Percentiles rank a stretch among this genome's conserved stretches.
Conservation (phyloP, 2,113 vertebrate genomes). For the Colius striatus region DNA sequence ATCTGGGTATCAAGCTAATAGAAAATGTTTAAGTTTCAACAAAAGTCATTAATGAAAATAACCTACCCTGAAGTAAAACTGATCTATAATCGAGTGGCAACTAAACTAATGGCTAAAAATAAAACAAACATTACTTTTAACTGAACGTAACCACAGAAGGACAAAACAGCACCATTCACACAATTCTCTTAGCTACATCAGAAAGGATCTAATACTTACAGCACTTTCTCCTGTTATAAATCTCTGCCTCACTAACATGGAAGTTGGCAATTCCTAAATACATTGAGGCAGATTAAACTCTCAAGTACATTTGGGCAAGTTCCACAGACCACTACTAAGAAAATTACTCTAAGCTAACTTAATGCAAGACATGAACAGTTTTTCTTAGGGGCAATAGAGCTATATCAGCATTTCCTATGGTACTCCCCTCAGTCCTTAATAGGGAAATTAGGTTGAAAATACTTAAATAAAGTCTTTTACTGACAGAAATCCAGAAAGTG, state of each 20-base stretch:
- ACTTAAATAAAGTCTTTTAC: not conserved
- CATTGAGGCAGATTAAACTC: rapidly evolving
- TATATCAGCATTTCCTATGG: not conserved
- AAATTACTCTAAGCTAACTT: not conserved
- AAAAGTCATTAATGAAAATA: not conserved
- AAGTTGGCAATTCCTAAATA: not conserved
- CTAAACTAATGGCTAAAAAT: not conserved
- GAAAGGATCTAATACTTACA: not conserved
- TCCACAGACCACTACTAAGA: not conserved
- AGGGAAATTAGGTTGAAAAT: not conserved
- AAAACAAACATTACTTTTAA: not conserved
- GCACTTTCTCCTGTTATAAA: not conserved
- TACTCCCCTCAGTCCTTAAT: not conserved
- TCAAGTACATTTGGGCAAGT: not conserved
- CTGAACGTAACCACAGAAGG: not conserved
- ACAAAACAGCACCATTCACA: not conserved
- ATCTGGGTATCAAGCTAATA: not conserved
- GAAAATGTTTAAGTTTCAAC: not conserved
- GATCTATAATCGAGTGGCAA: not conserved
- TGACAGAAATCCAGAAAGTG: not conserved
- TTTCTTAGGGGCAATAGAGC: not conserved
- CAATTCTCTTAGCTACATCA: not conserved
- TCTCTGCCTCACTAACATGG: not conserved
- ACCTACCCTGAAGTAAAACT: not conserved
- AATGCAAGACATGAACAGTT: not conserved